Conservation (phyloP, 2,113 vertebrate species). For the Synchiropus splendidus region DNA sequence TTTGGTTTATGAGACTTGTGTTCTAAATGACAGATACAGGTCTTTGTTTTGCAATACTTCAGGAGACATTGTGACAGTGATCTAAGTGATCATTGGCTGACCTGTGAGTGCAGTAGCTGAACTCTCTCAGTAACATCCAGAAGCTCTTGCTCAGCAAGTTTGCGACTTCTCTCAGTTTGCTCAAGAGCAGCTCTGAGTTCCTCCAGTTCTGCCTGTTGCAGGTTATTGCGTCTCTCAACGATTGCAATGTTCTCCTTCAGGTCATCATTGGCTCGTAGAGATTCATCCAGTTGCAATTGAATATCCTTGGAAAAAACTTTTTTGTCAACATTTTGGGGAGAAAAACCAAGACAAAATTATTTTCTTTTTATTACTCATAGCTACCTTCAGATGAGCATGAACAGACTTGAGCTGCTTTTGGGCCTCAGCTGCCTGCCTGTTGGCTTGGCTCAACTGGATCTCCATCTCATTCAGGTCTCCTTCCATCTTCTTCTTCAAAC, state of each 20-base stretch:
- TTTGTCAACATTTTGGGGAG: background rate
- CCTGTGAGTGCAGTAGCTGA: constrained; percentile 78
- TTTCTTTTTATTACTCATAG: too few relatives aligned
- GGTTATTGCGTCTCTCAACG: constrained; percentile 69
- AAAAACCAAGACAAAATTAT: too few relatives aligned
- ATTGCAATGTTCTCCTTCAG: constrained; percentile 77
- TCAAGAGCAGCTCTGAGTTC: constrained; percentile 71
- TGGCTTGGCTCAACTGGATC: constrained; percentile 70
- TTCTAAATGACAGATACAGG: too few relatives aligned
- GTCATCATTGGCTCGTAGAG: constrained; percentile 65
- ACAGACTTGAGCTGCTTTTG: constrained; percentile 70
- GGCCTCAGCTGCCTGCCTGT: constrained; percentile 63
- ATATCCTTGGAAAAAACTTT: constrained; percentile 56
- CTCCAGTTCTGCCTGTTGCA: constrained; percentile 74
- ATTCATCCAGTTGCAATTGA: constrained; percentile 73
- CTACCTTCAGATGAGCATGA: constrained; percentile 46
- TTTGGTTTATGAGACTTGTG: constrained; percentile 60
- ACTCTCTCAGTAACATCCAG: constrained; percentile 76
- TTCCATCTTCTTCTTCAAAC: constrained; percentile 71
- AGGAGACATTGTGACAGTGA: too few relatives aligned
- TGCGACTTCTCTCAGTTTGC: constrained; percentile 73
- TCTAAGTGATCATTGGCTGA: too few relatives aligned
- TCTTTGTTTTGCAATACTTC: too few relatives aligned
- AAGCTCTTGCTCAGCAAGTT: constrained; percentile 80
- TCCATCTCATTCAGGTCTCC: constrained; percentile 70